Base-by-base conservation (phyloP, 1,140 invertebrate species). In the Drosophila ercepeae region DNA sequence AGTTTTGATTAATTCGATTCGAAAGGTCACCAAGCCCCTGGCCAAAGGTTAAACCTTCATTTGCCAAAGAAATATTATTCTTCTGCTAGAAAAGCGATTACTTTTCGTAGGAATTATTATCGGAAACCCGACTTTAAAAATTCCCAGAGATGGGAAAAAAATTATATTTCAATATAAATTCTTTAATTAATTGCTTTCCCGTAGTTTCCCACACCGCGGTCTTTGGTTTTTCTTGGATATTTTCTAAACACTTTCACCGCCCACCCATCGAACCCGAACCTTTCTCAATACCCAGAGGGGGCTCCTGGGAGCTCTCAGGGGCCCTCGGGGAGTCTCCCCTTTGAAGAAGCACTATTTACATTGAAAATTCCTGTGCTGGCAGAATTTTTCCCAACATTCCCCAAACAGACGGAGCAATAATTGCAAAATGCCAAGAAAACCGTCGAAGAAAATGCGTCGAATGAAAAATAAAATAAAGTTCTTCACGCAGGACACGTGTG, bases 351-450 rank as follows among this genome's bases (percentile, higher is more conserved):
- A 65, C 63, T 59, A 71, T 71, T 70, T 57, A 57, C 68, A 59
- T 71, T 71, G 25, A 59, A 71, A 70, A 71, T 71, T 71, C 53
- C 46, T 32, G n/a, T 36, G 18, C 41, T 23, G 32, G 36, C 25
- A 71, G 65, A 49, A 59, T 59, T 51, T 44, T 50, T 41, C 29
- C 34, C 65, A 51, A 59, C 68, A 71, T 71, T 71, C 68, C 29
- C n/a, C 18, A 34, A 36, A 44, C 50, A 27, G 34, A 65, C 49
- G 36, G 19, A 54, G 34, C 58, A 77, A 77, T 82, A 82, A 82
- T 78, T 74, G 74, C 74, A 48, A 83, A 83, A 78, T 82, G 53
- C 69, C 79, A 49, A 52, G 27, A 44, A 67, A 67, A 11, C 27
- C 25, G 36, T 44, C 4, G 19, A 19, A 18, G 60, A 34, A 52